Percentiles rank a stretch among this genome's conserved stretches.
These are phyloP conservation scores for Hippocampus comes DNA, from an alignment of 2,113 vertebrate species.

Conservation along the genomic window DNA sequence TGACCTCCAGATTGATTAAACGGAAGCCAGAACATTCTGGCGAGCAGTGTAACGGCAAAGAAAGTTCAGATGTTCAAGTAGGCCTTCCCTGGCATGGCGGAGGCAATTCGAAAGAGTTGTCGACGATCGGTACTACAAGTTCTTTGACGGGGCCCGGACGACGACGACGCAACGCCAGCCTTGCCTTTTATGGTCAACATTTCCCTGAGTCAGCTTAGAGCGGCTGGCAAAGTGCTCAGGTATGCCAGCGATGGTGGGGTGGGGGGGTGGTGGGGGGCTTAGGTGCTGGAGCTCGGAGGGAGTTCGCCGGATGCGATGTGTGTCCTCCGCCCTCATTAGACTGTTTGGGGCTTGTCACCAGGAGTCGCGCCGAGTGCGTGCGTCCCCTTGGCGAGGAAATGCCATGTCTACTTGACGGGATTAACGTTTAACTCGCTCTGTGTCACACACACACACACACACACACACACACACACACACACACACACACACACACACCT, in stretches of 20 bases:
- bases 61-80: too few species aligned
- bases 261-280: conserved; percentile 6
- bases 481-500: conserved; percentile 38
- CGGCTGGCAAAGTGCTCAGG: conserved; percentile 55
- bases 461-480: conserved; percentile 12
- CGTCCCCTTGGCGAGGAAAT: conserved; percentile 34
- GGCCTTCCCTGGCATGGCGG: too few species aligned
- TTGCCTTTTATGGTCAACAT: conserved; percentile 54
- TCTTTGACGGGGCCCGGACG: too few species aligned
- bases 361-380: conserved; percentile 12
- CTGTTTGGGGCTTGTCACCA: conserved; percentile 40
- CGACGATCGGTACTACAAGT: too few species aligned
- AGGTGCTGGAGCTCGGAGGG: conserved; percentile 55
- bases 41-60: too few species aligned
- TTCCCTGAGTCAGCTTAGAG: conserved; percentile 6
- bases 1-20: too few species aligned
- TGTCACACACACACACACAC: conserved; percentile 34
- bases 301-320: conserved; percentile 44
- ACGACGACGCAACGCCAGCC: conserved; percentile 16
- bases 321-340: conserved; percentile 72
- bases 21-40: too few species aligned
- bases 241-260: conserved; percentile 50
- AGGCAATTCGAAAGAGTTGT: too few species aligned
- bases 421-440: conserved; percentile 65
- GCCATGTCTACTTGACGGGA: conserved; percentile 62